These are phyloP conservation scores for Ceraclea dissimilis DNA, from an alignment of 2,888 invertebrate genomes.

Conservation along the genomic window DNA sequence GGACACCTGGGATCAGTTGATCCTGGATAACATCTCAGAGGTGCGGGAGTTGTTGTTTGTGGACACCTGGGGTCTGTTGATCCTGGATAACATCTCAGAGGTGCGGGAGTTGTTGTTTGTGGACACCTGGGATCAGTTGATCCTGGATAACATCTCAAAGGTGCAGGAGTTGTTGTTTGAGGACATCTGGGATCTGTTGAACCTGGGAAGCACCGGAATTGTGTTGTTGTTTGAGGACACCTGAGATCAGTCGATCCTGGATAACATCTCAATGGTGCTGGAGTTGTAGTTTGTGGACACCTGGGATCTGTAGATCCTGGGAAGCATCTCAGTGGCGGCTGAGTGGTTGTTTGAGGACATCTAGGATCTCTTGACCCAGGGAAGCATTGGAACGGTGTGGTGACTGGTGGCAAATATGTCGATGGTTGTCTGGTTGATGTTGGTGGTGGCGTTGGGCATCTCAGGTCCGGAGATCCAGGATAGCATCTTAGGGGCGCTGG, in stretches of 20 bases:
- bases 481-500: conserved; percentile 27
- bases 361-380: conserved; percentile 31
- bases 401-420: no score
- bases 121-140: conserved; percentile 36
- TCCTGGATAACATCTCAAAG: no score
- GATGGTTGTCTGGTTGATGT: conserved; percentile 39
- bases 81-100: no score
- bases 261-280: conserved; percentile 24
- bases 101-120: conserved; percentile 24
- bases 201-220: conserved; percentile 33
- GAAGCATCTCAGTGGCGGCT: conserved; percentile 29
- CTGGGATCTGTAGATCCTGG: conserved; percentile 30
- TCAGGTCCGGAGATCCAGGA: conserved; percentile 31
- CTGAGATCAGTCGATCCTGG: conserved; percentile 33
- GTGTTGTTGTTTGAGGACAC: conserved; percentile 28
- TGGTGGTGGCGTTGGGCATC: conserved; percentile 27
- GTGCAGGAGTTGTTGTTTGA: conserved; percentile 23
- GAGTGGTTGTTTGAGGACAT: conserved; percentile 31
- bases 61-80: conserved; percentile 31
- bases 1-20: no score
- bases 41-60: conserved; percentile 27
- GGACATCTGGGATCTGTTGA: conserved; percentile 31
- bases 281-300: conserved; percentile 26
- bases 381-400: conserved; percentile 20
- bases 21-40: no score